Percentiles rank a stretch among this genome's conserved stretches.
These are phyloP conservation scores for Sceliomorpha sp. DNA, from an alignment of 2,888 invertebrate genomes.

Conservation along the genomic window DNA sequence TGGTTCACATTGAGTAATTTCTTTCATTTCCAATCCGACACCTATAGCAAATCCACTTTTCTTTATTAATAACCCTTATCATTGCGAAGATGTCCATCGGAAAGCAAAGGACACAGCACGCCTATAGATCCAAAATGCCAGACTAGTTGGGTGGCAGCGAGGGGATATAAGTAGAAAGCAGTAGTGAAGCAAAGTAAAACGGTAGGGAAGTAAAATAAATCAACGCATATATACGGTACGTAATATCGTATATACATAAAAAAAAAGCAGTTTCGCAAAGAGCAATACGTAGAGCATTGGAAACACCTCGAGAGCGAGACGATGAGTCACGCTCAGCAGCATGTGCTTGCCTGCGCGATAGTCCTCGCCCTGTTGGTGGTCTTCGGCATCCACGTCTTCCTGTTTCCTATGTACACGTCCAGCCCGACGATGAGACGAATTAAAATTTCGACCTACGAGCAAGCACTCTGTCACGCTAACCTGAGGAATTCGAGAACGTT, in stretches of 20 bases:
- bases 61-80: constrained; percentile 53
- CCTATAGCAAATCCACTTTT: constrained; percentile 1
- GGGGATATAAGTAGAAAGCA: constrained; percentile 53
- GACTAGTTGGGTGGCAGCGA: constrained; percentile 66
- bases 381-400: constrained; percentile 83
- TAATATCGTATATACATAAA: constrained; percentile 26
- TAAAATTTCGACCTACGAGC: constrained; percentile 82
- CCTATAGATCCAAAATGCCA: constrained; percentile 75
- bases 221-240: constrained; percentile 28
- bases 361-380: constrained; percentile 83
- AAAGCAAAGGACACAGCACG: constrained; percentile 74
- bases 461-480: constrained; percentile 82
- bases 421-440: constrained; percentile 75
- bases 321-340: constrained; percentile 83
- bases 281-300: constrained; percentile 46
- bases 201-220: constrained; percentile 45
- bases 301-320: constrained; percentile 57
- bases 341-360: constrained; percentile 83
- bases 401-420: constrained; percentile 83
- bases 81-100: constrained; percentile 72
- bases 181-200: constrained; percentile 47
- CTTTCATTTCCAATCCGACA: too few species aligned
- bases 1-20: too few species aligned
- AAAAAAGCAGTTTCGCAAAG: constrained; percentile 36
- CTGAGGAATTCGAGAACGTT: constrained; percentile 64